Evolutionary conservation across 2,888 invertebrate genomes (phyloP), one percentile per base, ranked within the genome.

Genomic region (Netelia melanura): DNA sequence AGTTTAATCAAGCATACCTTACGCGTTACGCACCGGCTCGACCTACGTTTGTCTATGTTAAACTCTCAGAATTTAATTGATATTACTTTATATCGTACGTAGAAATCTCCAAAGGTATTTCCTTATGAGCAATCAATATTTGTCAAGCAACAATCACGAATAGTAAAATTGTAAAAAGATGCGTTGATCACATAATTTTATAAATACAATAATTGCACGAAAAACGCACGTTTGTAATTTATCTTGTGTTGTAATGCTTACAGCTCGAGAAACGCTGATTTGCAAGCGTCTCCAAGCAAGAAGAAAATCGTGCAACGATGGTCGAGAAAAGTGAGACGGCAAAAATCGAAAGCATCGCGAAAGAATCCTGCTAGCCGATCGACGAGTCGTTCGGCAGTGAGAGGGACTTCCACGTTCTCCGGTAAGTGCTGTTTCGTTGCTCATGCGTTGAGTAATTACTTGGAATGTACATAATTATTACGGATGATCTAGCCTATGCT

Each of bases 251-350:
- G 3, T n/a, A 14, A 38, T 21, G 38, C 43, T 72, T 74, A 11
- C 64, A 87, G 87, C 9, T 52, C 44, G 38, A 84, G 78, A 52
- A 79, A 64, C 72, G 52, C 65, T 2, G 86, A 86, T 30, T 52
- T 71, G 52, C 80, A 74, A 9, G 38, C 54, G 5, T 52, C 86
- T 17, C 54, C 85, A 17, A 81, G 25, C 58, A 90, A 89, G 67
- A 91, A 89, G 75, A 90, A 88, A 58, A 25, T 81, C 8, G 86
- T 81, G 8, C 89, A 87, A 9, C 87, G 95, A 89, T 96, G 96
- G 96, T 95, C 96, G 11, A 95, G 95, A 90, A 96, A 96, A 92
- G 95, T 95, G 58, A 93, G 96, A 64, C 95, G 96, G 85, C 96
- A 96, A 88, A 95, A 96, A 94, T 95, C 95, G 85, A 96, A 95